phyloP scores from a whole-genome alignment of 2,888 invertebrate species.

The Pilophorus perplexus region DNA sequence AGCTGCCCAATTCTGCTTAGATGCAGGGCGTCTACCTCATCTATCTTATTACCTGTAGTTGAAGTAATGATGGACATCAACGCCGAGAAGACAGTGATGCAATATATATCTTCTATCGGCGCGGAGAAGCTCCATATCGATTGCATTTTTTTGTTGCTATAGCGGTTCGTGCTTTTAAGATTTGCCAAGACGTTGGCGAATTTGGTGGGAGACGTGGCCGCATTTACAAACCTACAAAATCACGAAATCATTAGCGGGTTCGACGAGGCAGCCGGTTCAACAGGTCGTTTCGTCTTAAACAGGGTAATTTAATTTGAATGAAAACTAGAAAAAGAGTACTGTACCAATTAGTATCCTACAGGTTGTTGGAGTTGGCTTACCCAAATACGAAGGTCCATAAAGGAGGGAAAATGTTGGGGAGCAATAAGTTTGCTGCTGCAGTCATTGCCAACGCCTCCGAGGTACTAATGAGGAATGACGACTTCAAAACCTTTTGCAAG shows the following conservation, averaged over 20 bases:
- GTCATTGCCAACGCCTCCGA: conserved; percentile 20
- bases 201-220: conserved; percentile 15
- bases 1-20: too few relatives aligned
- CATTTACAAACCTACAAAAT: conserved; percentile 5
- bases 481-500: conserved; percentile 10
- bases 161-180: not conserved
- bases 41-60: not conserved
- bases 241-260: too few relatives aligned
- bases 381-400: conserved; percentile 23
- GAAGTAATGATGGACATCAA: not conserved
- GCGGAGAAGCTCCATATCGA: conserved; percentile 11
- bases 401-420: conserved; percentile 8
- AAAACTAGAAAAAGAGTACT: not conserved
- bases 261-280: too few relatives aligned
- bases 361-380: not conserved
- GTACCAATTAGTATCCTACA: not conserved
- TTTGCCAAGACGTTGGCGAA: not conserved
- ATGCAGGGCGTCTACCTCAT: too few relatives aligned
- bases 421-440: not conserved
- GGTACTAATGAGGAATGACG: conserved; percentile 15
- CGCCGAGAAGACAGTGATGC: conserved; percentile 20
- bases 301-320: too few relatives aligned
- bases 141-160: not conserved
- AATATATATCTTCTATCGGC: conserved; percentile 14
- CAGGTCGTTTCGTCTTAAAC: too few relatives aligned